Percentiles rank a stretch among this genome's conserved stretches.
These are phyloP conservation scores for Dioctria rufipes DNA, from an alignment of 2,888 invertebrate genomes.

Conservation along the genomic window DNA sequence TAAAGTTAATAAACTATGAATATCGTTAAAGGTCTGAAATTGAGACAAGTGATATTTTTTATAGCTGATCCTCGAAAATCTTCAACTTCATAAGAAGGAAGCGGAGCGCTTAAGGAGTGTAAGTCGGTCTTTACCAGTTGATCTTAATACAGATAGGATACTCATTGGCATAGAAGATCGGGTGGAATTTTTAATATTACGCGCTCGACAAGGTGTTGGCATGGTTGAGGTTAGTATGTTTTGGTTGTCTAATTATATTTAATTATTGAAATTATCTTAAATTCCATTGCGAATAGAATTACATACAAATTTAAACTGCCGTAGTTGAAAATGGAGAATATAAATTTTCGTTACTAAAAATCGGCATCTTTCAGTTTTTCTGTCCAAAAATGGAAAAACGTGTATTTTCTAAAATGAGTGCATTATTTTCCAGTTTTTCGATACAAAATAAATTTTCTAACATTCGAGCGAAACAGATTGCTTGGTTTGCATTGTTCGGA, in stretches of 20 bases:
- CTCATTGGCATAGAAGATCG: constrained; percentile 75
- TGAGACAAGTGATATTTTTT: constrained; percentile 60
- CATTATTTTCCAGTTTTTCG: too few species aligned
- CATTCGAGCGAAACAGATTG: too few species aligned
- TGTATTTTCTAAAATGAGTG: too few species aligned
- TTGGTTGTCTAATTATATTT: neutral
- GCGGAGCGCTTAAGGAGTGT: constrained; percentile 77
- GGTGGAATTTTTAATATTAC: constrained; percentile 77
- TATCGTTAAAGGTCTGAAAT: too few species aligned
- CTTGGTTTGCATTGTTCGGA: too few species aligned
- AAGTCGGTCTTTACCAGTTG: constrained; percentile 77
- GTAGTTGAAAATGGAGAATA: too few species aligned
- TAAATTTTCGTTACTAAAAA: too few species aligned
- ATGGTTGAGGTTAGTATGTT: constrained; percentile 69
- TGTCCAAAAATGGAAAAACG: too few species aligned
- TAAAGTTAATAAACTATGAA: too few species aligned
- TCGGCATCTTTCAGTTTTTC: too few species aligned
- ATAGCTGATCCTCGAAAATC: constrained; percentile 80
- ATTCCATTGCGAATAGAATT: neutral
- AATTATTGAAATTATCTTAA: neutral
- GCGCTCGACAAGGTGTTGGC: constrained; percentile 79
- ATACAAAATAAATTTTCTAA: too few species aligned
- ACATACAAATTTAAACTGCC: too few species aligned
- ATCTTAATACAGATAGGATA: constrained; percentile 74
- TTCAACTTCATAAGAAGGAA: constrained; percentile 80